Evolutionary conservation across 2,888 invertebrate species (phyloP).

Genomic region (Eupeodes luniger): DNA sequence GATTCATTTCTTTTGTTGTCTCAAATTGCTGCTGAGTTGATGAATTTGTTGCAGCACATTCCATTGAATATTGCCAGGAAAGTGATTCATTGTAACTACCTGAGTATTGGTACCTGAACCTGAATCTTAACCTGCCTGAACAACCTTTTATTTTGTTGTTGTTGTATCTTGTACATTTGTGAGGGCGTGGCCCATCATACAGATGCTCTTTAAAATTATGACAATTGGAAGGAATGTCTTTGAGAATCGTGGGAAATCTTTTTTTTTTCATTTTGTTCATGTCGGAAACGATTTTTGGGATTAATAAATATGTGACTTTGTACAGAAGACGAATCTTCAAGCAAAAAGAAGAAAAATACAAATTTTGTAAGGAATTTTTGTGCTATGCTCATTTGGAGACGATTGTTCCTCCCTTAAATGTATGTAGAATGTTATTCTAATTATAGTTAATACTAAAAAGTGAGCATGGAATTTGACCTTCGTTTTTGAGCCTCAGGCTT

Average conservation of each 20-base stretch:
- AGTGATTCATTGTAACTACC: slow-evolving; percentile 46
- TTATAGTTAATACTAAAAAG: no score
- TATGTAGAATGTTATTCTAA: no score
- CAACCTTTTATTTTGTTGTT: slow-evolving; percentile 3
- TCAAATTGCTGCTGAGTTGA: neutral
- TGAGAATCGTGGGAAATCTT: slow-evolving; percentile 61
- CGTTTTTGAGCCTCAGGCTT: no score
- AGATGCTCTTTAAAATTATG: slow-evolving; percentile 27
- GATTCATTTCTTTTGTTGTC: slow-evolving; percentile 22
- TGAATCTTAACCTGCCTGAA: slow-evolving; percentile 8
- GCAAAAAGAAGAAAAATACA: no score
- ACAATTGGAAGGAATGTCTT: slow-evolving; percentile 34
- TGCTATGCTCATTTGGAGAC: no score
- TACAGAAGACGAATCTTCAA: no score
- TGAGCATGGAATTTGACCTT: no score
- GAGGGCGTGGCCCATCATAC: slow-evolving; percentile 28
- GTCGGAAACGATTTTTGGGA: slow-evolving; percentile 5
- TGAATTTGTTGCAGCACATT: slow-evolving; percentile 17
- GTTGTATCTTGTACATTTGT: slow-evolving; percentile 32
- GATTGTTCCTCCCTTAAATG: no score
- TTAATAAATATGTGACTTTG: neutral
- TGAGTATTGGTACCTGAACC: slow-evolving; percentile 26
- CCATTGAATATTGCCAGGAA: slow-evolving; percentile 6
- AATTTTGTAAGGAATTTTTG: neutral
- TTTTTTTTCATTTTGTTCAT: no score